phyloP scores from a whole-genome alignment of 2,113 vertebrate species.

The Chionomys nivalis region DNA sequence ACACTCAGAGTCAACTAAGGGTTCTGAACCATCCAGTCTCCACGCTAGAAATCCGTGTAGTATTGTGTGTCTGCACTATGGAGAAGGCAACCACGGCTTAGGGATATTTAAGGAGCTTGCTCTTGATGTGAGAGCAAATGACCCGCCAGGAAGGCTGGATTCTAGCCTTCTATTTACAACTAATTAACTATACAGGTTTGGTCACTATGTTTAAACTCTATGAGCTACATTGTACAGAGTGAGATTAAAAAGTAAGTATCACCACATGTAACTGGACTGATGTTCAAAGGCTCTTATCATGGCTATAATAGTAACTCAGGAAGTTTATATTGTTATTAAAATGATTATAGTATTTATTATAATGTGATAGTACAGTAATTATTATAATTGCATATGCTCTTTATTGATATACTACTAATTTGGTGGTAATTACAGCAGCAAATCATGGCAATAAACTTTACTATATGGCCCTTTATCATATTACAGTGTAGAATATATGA shows the following conservation, averaged over 20 bases:
- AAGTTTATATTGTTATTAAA: neutral
- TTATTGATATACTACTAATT: neutral
- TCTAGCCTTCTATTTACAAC: neutral
- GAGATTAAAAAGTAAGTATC: slow-evolving; percentile 19
- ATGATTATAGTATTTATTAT: neutral
- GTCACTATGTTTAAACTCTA: neutral
- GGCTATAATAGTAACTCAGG: neutral
- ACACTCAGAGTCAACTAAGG: neutral
- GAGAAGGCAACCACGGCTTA: neutral
- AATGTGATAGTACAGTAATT: slow-evolving; percentile 2
- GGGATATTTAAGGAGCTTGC: slow-evolving; percentile 2
- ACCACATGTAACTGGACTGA: neutral
- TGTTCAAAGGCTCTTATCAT: neutral
- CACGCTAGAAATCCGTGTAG: neutral
- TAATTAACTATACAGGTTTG: neutral
- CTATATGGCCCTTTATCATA: neutral
- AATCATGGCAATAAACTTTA: neutral
- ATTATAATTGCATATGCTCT: neutral
- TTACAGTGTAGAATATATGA: neutral
- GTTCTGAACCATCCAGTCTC: neutral
- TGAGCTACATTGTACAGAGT: neutral
- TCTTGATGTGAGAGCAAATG: neutral
- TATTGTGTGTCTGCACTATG: neutral
- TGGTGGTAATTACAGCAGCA: neutral
- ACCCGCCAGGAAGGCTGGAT: neutral